A percentile compares a stretch with the other conserved stretches of the same genome.
Evolutionary conservation across 1,140 invertebrate genomes (phyloP).

Genomic region (Microplitis demolitor): DNA sequence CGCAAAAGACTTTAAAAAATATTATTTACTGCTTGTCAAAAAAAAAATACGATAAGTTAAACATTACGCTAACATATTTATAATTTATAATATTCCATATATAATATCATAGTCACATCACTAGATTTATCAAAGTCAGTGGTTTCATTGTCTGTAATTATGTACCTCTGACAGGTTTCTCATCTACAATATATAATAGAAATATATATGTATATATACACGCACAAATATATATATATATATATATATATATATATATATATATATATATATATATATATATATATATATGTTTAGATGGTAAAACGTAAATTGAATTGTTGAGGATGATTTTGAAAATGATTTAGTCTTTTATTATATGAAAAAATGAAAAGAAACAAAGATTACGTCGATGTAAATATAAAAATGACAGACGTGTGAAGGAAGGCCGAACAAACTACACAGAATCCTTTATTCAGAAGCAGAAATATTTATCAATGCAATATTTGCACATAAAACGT

Average conservation of each 20-base stretch:
- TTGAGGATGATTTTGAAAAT: background rate
- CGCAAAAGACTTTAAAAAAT: background rate
- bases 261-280: background rate
- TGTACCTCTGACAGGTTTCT: background rate
- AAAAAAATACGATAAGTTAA: background rate
- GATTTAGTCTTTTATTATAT: background rate
- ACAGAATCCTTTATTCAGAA: slow-evolving; percentile 45
- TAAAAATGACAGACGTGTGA: slow-evolving; percentile 15
- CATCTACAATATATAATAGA: no score
- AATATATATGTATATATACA: no score
- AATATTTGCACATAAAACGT: slow-evolving; percentile 47
- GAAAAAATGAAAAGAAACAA: slow-evolving; percentile 25
- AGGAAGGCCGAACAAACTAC: slow-evolving; percentile 22
- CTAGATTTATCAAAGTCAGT: background rate
- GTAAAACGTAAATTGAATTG: background rate
- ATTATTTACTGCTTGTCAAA: background rate
- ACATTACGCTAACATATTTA: background rate
- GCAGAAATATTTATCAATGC: slow-evolving; percentile 55
- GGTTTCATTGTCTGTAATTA: slow-evolving; percentile 8
- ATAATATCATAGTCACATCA: no score
- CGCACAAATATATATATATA: background rate
- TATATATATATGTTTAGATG: background rate
- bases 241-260: background rate
- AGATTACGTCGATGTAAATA: background rate
- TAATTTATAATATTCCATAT: background rate